Evolutionary conservation across 1,140 invertebrate genomes (phyloP).

Genomic region (Euglossa dilemma): DNA sequence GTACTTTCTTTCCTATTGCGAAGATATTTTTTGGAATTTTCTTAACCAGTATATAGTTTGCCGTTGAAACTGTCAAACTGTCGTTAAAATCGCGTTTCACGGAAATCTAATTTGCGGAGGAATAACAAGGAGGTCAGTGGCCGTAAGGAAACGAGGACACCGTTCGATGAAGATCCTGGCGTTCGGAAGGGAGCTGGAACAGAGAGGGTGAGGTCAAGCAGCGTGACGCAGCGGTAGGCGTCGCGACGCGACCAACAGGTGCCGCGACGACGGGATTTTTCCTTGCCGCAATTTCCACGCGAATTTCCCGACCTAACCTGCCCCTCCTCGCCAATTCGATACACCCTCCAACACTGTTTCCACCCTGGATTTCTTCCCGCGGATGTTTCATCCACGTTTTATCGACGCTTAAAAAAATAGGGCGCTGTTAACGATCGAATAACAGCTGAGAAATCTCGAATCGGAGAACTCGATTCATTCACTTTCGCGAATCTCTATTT

Average conservation of each 20-base stretch:
- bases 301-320: background rate
- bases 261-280: slow-evolving; percentile 10
- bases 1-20: too few relatives aligned
- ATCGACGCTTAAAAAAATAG: slow-evolving; percentile 2
- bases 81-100: too few relatives aligned
- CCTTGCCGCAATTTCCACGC: background rate
- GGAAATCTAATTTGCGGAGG: too few relatives aligned
- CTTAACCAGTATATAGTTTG: too few relatives aligned
- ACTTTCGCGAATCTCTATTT: background rate
- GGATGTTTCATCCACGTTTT: background rate
- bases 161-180: background rate
- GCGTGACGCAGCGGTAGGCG: slow-evolving; percentile 14
- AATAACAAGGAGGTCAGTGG: too few relatives aligned
- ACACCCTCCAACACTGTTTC: background rate
- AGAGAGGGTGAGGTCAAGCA: background rate
- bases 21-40: too few relatives aligned
- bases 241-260: slow-evolving; percentile 52
- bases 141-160: background rate
- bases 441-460: background rate
- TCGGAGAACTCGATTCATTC: background rate
- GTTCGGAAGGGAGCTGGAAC: background rate
- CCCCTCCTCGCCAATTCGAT: background rate
- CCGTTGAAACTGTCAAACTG: too few relatives aligned
- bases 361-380: background rate
- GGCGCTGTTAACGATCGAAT: background rate